phyloP scores from a whole-genome alignment of 2,113 vertebrate species.

The Chaenocephalus aceratus region DNA sequence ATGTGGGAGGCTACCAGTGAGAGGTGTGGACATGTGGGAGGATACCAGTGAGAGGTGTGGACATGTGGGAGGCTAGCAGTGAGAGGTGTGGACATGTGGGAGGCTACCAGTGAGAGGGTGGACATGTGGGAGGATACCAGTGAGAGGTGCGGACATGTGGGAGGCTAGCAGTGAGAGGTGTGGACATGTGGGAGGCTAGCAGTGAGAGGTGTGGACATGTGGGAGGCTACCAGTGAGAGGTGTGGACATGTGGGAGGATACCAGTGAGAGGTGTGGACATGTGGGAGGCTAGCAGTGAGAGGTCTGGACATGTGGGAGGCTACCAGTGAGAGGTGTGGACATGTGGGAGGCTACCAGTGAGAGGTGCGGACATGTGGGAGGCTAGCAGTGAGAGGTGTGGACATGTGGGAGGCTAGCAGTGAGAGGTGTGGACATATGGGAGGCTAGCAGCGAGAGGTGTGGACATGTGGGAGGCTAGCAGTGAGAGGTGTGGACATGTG shows the following conservation, averaged over 20 bases:
- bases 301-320: too few species aligned
- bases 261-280: not conserved
- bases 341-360: too few species aligned
- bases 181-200: constrained; percentile 12
- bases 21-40: constrained; percentile 13
- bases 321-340: too few species aligned
- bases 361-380: constrained; percentile 11
- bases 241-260: too few species aligned
- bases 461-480: too few species aligned
- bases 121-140: too few species aligned
- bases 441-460: not conserved
- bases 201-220: not conserved
- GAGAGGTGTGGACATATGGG: constrained; percentile 12
- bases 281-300: not conserved
- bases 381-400: not conserved
- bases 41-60: not conserved
- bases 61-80: too few species aligned
- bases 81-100: constrained; percentile 12
- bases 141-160: too few species aligned
- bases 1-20: too few species aligned
- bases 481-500: too few species aligned
- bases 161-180: not conserved
- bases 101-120: not conserved
- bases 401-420: too few species aligned
- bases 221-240: too few species aligned